A percentile compares a stretch with the other conserved stretches of the same genome.
Conservation (phyloP, 1,140 invertebrate genomes). For the Aphaenogaster ashmeadi region DNA sequence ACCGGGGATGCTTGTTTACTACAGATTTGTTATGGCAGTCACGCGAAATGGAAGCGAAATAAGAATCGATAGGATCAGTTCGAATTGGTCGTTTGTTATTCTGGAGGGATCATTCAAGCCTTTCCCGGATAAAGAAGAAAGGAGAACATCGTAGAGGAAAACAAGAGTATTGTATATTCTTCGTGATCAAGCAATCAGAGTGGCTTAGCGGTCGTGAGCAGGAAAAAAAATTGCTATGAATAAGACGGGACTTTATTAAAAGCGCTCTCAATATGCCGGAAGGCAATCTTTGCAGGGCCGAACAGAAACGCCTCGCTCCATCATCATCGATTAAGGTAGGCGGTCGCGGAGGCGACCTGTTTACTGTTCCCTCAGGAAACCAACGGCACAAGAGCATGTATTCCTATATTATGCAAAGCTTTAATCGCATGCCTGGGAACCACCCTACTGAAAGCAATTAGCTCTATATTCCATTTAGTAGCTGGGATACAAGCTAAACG, state of each 20-base stretch:
- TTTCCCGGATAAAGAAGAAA: not conserved
- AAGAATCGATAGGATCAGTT: constrained; percentile 30
- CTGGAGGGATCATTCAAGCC: not conserved
- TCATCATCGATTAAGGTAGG: constrained; percentile 61
- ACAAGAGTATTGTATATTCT: not conserved
- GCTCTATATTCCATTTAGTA: constrained; percentile 28
- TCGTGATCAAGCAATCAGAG: not conserved
- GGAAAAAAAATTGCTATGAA: constrained; percentile 55
- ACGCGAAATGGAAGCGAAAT: constrained; percentile 5
- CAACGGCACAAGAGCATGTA: constrained; percentile 4
- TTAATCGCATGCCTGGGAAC: constrained; percentile 74
- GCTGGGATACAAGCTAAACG: not conserved
- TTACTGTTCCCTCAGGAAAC: constrained; percentile 60
- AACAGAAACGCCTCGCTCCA: constrained; percentile 25
- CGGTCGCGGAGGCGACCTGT: constrained; percentile 49
- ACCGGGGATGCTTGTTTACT: not conserved
- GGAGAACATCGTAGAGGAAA: not conserved
- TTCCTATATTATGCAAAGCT: constrained; percentile 74
- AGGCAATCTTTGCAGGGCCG: not conserved
- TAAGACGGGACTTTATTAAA: constrained; percentile 56
- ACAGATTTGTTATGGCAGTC: constrained; percentile 19
- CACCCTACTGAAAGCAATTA: constrained; percentile 59
- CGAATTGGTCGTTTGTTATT: not conserved
- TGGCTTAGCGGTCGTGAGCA: constrained; percentile 32
- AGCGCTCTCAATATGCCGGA: not conserved